Base-by-base conservation (phyloP, 2,797 vertebrate species). In the Spondyliosoma cantharus region DNA sequence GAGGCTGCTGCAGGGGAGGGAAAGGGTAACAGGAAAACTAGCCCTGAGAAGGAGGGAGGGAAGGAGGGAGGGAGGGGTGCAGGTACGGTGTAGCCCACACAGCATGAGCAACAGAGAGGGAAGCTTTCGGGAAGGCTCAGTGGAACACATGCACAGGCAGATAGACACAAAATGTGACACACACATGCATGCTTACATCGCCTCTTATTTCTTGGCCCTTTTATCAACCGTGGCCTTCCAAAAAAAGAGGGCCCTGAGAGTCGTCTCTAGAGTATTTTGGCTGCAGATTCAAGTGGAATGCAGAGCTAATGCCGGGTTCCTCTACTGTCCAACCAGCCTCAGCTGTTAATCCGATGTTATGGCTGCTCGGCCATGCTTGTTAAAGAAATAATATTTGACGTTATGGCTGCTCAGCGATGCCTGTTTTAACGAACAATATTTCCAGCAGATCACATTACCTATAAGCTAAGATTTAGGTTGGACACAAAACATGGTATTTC, bases 21-120 rank as follows among this genome's bases (percentile, higher is more conserved):
- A 86, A 86, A 82, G 87, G 78, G 86, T 87, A 87, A 93, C 92
- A 94, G 94, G 93, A 92, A 94, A 93, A 87, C 86, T 87, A 87
- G 87, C 87, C 92, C 89, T 93, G 90, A 89, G 91, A 93, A 93
- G 89, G 88, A 91, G 90, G 82, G 83, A 82, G 71, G 61, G 88
- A 91, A 90, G 82, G 83, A 83, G 71, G 61, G 80, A 29, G 70
- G 67, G 4, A 19, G 79, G 88, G 79, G 73, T 74, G 84, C 82
- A 88, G 87, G 86, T 89, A 91, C 4, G n/a, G 56, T 61, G 65
- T 73, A 92, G 89, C 86, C 91, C 91, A 91, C 90, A 93, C 92
- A 94, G 90, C 87, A 81, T 88, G 92, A 91, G 82, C 27, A 61
- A 91, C 78, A 62, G 78, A 81, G 81, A 82, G 85, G 64, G 75